Conservation (phyloP, 2,113 vertebrate species). For the Aphyosemion australe region DNA sequence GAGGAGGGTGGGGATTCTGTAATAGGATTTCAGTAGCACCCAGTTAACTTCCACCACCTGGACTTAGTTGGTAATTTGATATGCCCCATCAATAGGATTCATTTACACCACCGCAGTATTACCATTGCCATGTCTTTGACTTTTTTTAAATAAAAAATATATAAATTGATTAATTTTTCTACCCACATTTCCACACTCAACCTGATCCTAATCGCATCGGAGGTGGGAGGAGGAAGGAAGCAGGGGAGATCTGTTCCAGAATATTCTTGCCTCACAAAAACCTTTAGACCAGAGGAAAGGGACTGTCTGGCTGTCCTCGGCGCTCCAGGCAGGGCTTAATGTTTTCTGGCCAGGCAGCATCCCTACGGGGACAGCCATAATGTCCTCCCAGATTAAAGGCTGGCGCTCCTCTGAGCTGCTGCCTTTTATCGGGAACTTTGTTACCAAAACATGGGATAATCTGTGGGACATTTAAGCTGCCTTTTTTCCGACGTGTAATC, state of each 20-base stretch:
- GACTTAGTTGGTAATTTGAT: conserved; percentile 84
- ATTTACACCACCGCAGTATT: conserved; percentile 74
- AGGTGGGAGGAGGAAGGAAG: conserved; percentile 17
- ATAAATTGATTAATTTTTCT: conserved; percentile 61
- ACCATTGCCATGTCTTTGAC: conserved; percentile 71
- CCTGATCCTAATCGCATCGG: conserved; percentile 60
- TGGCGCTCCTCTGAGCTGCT: conserved; percentile 49
- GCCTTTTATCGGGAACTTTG: conserved; percentile 62
- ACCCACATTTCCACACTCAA: conserved; percentile 35
- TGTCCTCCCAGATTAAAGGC: conserved; percentile 68
- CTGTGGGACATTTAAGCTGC: conserved; percentile 56
- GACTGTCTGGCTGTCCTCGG: conserved; percentile 40
- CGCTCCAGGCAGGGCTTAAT: conserved; percentile 61
- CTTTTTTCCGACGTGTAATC: conserved; percentile 52
- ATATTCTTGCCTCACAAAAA: conserved; percentile 42
- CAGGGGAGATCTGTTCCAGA: conserved; percentile 21
- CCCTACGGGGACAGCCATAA: conserved; percentile 52
- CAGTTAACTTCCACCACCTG: conserved; percentile 83
- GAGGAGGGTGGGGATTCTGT: conserved; percentile 64
- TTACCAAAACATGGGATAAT: conserved; percentile 60
- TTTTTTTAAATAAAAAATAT: conserved; percentile 46
- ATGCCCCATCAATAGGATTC: conserved; percentile 82
- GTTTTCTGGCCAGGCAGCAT: conserved; percentile 52
- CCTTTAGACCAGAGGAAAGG: conserved; percentile 40
- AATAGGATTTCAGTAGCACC: conserved; percentile 83